phyloP scores from a whole-genome alignment of 1,140 invertebrate genomes.

The Achroia grisella region DNA sequence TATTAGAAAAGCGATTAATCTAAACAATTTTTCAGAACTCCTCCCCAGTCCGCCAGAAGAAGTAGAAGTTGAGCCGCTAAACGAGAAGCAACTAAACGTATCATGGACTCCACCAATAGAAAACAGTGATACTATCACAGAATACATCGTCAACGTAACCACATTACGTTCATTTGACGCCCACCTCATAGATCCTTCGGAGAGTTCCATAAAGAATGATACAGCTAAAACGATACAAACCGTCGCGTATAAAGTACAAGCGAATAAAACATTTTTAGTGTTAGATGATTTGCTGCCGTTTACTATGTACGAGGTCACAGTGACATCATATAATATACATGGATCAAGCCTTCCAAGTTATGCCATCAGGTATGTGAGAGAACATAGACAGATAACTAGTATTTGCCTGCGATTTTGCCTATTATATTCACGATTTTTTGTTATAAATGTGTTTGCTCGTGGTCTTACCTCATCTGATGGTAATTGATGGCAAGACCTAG shows the following conservation, averaged over 20 bases:
- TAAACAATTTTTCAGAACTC: slow-evolving; percentile 73
- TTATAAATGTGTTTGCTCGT: too few species aligned
- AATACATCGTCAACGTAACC: slow-evolving; percentile 83
- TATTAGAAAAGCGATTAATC: not conserved
- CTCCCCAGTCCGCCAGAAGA: slow-evolving; percentile 82
- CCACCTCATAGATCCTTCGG: slow-evolving; percentile 65
- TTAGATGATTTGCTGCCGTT: slow-evolving; percentile 78
- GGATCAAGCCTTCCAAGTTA: slow-evolving; percentile 84
- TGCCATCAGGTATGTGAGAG: slow-evolving; percentile 65
- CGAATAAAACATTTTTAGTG: slow-evolving; percentile 74
- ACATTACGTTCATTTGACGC: slow-evolving; percentile 79
- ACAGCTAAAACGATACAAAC: slow-evolving; percentile 31
- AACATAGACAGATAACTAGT: too few species aligned
- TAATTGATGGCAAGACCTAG: too few species aligned
- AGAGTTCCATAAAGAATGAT: slow-evolving; percentile 47
- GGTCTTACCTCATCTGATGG: too few species aligned
- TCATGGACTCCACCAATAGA: slow-evolving; percentile 79
- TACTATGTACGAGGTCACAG: slow-evolving; percentile 87
- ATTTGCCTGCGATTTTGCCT: too few species aligned
- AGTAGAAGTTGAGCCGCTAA: slow-evolving; percentile 80
- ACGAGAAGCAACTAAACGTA: slow-evolving; percentile 80
- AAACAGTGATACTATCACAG: slow-evolving; percentile 77
- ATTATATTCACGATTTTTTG: too few species aligned
- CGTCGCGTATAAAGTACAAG: slow-evolving; percentile 66
- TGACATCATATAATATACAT: slow-evolving; percentile 81